Conservation (phyloP, 2,113 vertebrate genomes). For the Sphaerodactylus townsendi region DNA sequence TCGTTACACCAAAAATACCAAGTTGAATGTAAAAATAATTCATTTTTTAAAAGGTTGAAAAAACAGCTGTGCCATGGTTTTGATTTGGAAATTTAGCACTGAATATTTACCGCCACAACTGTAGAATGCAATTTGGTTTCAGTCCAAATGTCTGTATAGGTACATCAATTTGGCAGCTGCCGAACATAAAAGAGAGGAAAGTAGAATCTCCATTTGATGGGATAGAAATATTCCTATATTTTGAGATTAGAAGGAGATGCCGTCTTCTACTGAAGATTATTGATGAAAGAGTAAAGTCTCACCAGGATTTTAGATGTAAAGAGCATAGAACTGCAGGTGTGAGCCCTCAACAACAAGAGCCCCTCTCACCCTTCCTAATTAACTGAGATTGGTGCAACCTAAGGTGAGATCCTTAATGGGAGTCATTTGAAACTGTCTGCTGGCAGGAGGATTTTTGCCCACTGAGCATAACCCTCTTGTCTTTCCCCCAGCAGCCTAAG, state of each 20-base stretch:
- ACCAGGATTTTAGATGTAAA: not conserved
- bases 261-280: not conserved
- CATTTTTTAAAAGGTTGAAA: not conserved
- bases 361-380: too few relatives aligned
- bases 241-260: not conserved
- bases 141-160: not conserved
- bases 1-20: not conserved
- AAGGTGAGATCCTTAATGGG: not conserved
- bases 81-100: not conserved
- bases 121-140: not conserved
- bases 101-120: not conserved
- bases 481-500: too few relatives aligned
- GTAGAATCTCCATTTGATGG: not conserved
- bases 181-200: not conserved
- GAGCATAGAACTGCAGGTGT: too few relatives aligned
- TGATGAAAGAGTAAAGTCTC: too few relatives aligned
- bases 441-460: too few relatives aligned
- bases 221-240: not conserved
- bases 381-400: not conserved
- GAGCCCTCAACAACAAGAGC: too few relatives aligned
- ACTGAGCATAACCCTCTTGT: too few relatives aligned
- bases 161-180: not conserved
- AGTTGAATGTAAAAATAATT: not conserved
- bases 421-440: not conserved
- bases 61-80: not conserved